Conservation (phyloP, 1,140 invertebrate genomes). For the Protaetia brevitarsis region DNA sequence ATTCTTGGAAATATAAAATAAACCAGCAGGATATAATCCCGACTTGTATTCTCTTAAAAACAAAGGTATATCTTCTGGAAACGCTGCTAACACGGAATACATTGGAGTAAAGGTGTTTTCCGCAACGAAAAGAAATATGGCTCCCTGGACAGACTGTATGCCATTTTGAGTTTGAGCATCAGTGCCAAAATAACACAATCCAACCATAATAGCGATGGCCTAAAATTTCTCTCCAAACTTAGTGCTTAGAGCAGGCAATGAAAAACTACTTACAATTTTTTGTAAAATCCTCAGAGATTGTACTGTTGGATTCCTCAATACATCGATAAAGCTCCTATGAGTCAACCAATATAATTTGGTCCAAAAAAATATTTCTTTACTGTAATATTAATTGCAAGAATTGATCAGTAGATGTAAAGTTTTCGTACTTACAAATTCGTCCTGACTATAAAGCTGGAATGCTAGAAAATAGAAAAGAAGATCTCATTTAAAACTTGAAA, state of each 20-base stretch:
- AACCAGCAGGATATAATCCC: constrained; percentile 68
- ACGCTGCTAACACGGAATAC: constrained; percentile 76
- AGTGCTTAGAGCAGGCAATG: too few relatives aligned
- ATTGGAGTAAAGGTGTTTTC: constrained; percentile 86
- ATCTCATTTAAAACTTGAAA: neutral
- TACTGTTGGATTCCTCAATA: constrained; percentile 68
- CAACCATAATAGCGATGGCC: constrained; percentile 67
- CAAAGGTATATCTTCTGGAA: constrained; percentile 75
- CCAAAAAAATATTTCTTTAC: constrained; percentile 57
- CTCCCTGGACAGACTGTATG: constrained; percentile 79
- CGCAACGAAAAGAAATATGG: constrained; percentile 77
- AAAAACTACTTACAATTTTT: constrained; percentile 79
- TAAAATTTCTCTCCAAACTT: too few relatives aligned
- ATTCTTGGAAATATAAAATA: constrained; percentile 75
- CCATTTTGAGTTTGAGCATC: constrained; percentile 64
- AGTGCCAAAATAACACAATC: constrained; percentile 73
- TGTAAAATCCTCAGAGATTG: constrained; percentile 69
- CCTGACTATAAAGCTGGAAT: constrained; percentile 35
- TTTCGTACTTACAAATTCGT: constrained; percentile 33
- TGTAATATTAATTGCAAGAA: constrained; percentile 39
- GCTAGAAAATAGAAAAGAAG: constrained; percentile 30
- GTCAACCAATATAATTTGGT: constrained; percentile 67
- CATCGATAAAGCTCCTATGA: constrained; percentile 64
- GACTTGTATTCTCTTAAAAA: constrained; percentile 74
- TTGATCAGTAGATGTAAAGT: neutral